Evolutionary conservation across 2,888 invertebrate genomes (phyloP).

Genomic region (Parascotia fuliginaria): DNA sequence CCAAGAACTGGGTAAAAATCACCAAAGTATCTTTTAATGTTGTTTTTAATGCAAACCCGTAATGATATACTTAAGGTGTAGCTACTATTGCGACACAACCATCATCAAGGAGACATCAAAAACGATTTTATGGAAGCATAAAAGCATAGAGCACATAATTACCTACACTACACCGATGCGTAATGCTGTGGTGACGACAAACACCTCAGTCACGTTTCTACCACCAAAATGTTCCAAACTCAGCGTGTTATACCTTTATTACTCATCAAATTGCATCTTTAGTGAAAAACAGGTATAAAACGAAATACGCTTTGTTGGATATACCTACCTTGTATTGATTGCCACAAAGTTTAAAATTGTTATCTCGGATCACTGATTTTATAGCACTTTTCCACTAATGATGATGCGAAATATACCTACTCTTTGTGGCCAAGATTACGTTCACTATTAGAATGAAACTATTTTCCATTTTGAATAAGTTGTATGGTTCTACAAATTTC

Average conservation of each 20-base stretch:
- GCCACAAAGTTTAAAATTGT: too few species aligned
- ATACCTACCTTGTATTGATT: too few species aligned
- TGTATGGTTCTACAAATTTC: conserved; percentile 50
- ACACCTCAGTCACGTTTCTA: conserved; percentile 64
- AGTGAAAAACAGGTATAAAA: too few species aligned
- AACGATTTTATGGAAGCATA: conserved; percentile 65
- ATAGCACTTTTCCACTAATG: too few species aligned
- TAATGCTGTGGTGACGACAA: conserved; percentile 56
- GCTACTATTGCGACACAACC: conserved; percentile 24
- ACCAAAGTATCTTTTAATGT: conserved; percentile 17
- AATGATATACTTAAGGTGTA: conserved; percentile 13
- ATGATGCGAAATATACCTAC: too few species aligned
- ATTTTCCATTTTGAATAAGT: conserved; percentile 59
- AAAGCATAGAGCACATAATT: conserved; percentile 56
- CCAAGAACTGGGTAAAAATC: conserved; percentile 24
- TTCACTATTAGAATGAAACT: conserved; percentile 51
- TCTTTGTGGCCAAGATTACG: conserved; percentile 72
- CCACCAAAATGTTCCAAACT: conserved; percentile 55
- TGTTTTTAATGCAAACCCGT: conserved; percentile 35
- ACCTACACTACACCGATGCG: conserved; percentile 44
- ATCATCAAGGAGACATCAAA: conserved; percentile 42
- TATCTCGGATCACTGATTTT: too few species aligned
- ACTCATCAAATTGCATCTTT: conserved; percentile 62
- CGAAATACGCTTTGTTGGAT: too few species aligned
- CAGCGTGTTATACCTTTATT: conserved; percentile 60